These are phyloP conservation scores for Zeugodacus cucurbitae DNA, from an alignment of 1,140 invertebrate species.

Conservation along the genomic window DNA sequence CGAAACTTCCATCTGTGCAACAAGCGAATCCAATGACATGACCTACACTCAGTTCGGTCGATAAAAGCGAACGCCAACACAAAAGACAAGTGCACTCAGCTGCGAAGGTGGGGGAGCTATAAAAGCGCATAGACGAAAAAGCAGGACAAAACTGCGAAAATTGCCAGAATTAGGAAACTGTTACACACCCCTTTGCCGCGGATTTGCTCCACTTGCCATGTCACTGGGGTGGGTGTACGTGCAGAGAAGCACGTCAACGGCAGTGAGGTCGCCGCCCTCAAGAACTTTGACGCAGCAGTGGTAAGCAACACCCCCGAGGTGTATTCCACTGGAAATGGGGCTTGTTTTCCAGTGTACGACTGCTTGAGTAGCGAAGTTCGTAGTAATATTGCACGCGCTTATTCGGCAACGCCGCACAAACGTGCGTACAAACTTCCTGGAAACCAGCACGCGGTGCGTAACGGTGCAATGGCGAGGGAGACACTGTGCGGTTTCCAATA, in stretches of 20 bases:
- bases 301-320: neutral
- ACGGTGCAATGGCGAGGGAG: neutral
- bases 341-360: neutral
- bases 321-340: neutral
- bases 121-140: neutral
- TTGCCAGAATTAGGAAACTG: neutral
- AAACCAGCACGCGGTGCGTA: neutral
- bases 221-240: neutral
- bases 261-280: neutral
- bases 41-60: slow-evolving; percentile 1
- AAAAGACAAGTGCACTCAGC: neutral
- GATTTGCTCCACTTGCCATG: neutral
- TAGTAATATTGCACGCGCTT: neutral
- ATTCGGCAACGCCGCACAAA: neutral
- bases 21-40: neutral
- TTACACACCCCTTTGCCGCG: neutral
- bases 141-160: neutral
- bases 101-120: neutral
- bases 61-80: neutral
- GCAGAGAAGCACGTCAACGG: neutral
- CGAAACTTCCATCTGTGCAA: neutral
- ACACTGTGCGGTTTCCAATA: neutral
- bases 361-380: neutral
- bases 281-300: neutral
- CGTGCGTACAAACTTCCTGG: neutral